phyloP scores from a whole-genome alignment of 2,888 invertebrate genomes.

The Nemoura dubitans region DNA sequence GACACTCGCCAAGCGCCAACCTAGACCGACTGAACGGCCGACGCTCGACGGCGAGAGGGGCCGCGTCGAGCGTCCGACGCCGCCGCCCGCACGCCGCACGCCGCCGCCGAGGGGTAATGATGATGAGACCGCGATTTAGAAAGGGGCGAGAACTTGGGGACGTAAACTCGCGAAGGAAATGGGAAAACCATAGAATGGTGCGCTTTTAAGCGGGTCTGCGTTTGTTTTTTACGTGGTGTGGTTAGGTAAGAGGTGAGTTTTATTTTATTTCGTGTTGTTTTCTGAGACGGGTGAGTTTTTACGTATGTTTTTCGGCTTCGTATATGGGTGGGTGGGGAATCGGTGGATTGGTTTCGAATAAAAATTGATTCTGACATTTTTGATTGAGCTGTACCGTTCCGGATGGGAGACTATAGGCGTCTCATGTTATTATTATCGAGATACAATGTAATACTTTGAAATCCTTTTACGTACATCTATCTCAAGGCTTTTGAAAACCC shows the following conservation, averaged over 20 bases:
- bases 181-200: background rate
- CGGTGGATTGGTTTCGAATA: background rate
- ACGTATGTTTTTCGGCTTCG: too few species aligned
- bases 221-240: background rate
- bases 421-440: too few species aligned
- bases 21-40: background rate
- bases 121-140: slow-evolving; percentile 4
- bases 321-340: background rate
- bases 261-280: too few species aligned
- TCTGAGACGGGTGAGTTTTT: too few species aligned
- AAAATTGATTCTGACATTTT: background rate
- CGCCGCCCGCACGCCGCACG: background rate
- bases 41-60: background rate
- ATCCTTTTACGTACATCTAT: too few species aligned
- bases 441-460: too few species aligned
- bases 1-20: background rate
- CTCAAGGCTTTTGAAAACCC: too few species aligned
- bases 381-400: background rate
- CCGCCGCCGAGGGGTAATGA: background rate
- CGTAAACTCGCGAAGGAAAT: background rate
- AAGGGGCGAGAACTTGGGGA: background rate
- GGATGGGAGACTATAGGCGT: background rate
- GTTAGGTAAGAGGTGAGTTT: background rate
- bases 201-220: background rate
- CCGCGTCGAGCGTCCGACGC: background rate